Evolutionary conservation across 2,113 vertebrate species (phyloP), one percentile per base, ranked within the genome.

Genomic region (Sapayoa aenigma): DNA sequence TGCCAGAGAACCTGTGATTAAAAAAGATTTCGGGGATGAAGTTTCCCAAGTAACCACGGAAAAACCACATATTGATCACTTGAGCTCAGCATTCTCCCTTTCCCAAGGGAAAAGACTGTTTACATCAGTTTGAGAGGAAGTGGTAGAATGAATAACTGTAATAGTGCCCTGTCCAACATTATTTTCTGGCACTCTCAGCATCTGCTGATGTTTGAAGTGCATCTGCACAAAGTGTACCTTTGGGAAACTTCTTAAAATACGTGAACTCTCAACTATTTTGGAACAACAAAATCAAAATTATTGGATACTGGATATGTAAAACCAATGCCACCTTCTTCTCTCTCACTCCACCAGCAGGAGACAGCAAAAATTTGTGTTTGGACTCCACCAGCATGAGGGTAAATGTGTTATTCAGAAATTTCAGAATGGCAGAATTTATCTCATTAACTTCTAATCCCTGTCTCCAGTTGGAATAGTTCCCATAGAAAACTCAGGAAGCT

Each of bases 51-150:
- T 94, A 93, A 82, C 78, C 89, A 67, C 8, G 6, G 42, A 76
- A 89, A 93, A 91, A 59, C 9, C 77, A 85, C 71, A 66, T 85
- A 96, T 89, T 76, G 87, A 95, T 87, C 71, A 89, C 72, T 24
- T 46, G 39, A 89, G 58, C 60, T 92, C 62, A 83, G 58, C 1
- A 4, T 33, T 92, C 58, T 91, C 81, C 49, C 53, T 82, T 95
- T 94, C 89, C 87, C 74, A 91, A 93, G 93, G 73, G 89, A 93
- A 94, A 84, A 62, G 46, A 78, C 46, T 95, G 68, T 95, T 97
- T 90, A 81, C 28, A 86, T 39, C 63, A 41, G 24, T 63, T 76
- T 3, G 9, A 91, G 85, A 96, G 89, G 91, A 96, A 94, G 91
- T 93, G 86, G 93, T 89, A 42, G 62, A 90, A 60, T 50, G 71